Base-by-base conservation (phyloP, 2,797 vertebrate species). In the Arrhamphus sclerolepis region DNA sequence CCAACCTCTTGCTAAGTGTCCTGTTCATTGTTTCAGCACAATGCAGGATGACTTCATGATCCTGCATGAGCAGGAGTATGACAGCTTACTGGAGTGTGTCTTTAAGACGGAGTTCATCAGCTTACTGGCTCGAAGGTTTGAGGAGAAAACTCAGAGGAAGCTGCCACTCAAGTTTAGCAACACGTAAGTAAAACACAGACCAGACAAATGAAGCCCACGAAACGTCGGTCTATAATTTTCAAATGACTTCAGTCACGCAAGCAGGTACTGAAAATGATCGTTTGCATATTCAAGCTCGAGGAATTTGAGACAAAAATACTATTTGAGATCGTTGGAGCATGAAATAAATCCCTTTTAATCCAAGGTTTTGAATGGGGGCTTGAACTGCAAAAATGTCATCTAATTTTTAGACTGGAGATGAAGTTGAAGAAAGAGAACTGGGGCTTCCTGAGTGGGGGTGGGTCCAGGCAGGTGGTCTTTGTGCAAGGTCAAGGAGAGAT, bases 61-160 rank as follows among this genome's bases (percentile, higher is more conserved):
- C 76, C 85, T 99, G 13, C 97, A 99, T 0, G 98, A 99, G 80
- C 96, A 98, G 87, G 97, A 98, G 75, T 99, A 99, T 0, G 98
- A 99, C 88, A 98, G 96, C 72, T 92, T 99, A 89, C 92, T 99
- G 1, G 96, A 99, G 52, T 98, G 96, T 0, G 85, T 97, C 83
- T 99, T 99, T 73, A 99, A 99, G 90, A 99, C 98, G 0, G 98
- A 99, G 88, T 97, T 99, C 80, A 87, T 99, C 85, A 99, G 97
- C 85, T 88, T 99, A 56, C 90, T 99, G 78, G 83, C 95, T 2
- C 97, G 95, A 53, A 93, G 95, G 79, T 98, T 94, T 0, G 96
- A 98, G 87, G 97, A 99, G 71, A 97, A 94, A 83, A 97, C 94
- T 2, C 95, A 96, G 84, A 93, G 93, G 88, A 96, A 95, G 77